Conservation (phyloP, 2,797 vertebrate species). For the Lepilemur septentrionalis region DNA sequence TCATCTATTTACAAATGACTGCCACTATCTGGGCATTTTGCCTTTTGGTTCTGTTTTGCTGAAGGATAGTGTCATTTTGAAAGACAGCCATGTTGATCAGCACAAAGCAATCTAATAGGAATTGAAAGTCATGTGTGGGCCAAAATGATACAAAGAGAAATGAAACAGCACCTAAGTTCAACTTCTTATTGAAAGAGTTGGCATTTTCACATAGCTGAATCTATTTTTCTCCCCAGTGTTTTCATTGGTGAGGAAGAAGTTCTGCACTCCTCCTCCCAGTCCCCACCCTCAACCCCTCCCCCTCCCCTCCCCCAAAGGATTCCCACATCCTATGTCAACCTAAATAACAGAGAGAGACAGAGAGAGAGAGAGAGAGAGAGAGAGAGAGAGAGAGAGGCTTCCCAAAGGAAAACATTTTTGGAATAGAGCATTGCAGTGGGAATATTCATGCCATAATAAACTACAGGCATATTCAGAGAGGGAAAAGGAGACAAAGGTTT, state of each 20-base stretch:
- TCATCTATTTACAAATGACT: conserved; percentile 48
- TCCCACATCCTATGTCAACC: background rate
- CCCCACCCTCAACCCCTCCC: rapidly evolving
- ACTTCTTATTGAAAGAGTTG: background rate
- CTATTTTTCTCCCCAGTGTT: background rate
- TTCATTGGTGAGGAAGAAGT: background rate
- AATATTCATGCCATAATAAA: background rate
- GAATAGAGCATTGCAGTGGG: background rate
- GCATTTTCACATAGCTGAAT: conserved; percentile 7
- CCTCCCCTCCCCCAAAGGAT: background rate
- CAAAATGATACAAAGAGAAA: conserved; percentile 28
- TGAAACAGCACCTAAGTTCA: background rate
- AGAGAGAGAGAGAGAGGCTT: background rate
- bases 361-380: background rate
- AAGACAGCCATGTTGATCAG: conserved; percentile 50
- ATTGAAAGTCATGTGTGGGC: background rate
- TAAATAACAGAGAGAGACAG: background rate
- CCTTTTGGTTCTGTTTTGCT: conserved; percentile 41
- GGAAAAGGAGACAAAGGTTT: background rate
- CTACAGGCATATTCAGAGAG: background rate
- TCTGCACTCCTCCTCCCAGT: rapidly evolving
- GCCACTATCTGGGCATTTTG: conserved; percentile 34
- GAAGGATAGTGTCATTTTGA: conserved; percentile 14
- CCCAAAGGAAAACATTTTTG: background rate
- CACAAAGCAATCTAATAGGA: background rate